Conservation (phyloP, 2,888 invertebrate species). For the Meta bourneti region DNA sequence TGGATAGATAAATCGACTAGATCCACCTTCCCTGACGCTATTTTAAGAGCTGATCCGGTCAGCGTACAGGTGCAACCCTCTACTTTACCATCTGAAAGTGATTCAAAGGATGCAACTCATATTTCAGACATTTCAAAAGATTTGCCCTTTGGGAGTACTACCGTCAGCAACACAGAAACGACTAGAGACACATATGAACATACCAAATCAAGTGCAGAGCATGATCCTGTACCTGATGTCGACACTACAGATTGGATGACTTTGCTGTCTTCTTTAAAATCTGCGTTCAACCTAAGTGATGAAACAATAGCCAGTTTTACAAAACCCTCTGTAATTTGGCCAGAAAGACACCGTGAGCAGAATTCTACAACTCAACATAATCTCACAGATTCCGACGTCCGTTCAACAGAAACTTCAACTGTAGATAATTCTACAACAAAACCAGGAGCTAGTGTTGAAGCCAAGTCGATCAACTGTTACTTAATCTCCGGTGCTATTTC, state of each 20-base stretch:
- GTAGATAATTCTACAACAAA: background rate
- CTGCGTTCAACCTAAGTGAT: background rate
- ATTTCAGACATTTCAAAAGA: too few relatives aligned
- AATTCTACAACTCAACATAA: background rate
- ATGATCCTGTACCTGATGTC: background rate
- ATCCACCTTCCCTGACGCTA: too few relatives aligned
- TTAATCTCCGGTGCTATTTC: background rate
- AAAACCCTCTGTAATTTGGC: background rate
- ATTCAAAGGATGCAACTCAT: too few relatives aligned
- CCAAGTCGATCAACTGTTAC: background rate
- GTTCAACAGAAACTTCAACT: background rate
- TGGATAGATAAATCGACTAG: too few relatives aligned
- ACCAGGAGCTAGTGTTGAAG: background rate
- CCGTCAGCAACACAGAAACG: too few relatives aligned
- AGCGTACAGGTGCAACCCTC: too few relatives aligned
- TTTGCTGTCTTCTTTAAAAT: background rate
- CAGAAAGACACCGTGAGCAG: background rate
- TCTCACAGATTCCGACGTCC: background rate
- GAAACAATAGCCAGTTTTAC: background rate
- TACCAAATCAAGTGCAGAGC: background rate
- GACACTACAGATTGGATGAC: background rate
- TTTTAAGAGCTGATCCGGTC: too few relatives aligned
- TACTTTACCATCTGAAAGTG: too few relatives aligned
- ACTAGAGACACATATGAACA: too few relatives aligned
- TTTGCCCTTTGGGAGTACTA: too few relatives aligned